These are phyloP conservation scores for Crenichthys baileyi DNA, from an alignment of 2,797 vertebrate genomes.

Conservation along the genomic window DNA sequence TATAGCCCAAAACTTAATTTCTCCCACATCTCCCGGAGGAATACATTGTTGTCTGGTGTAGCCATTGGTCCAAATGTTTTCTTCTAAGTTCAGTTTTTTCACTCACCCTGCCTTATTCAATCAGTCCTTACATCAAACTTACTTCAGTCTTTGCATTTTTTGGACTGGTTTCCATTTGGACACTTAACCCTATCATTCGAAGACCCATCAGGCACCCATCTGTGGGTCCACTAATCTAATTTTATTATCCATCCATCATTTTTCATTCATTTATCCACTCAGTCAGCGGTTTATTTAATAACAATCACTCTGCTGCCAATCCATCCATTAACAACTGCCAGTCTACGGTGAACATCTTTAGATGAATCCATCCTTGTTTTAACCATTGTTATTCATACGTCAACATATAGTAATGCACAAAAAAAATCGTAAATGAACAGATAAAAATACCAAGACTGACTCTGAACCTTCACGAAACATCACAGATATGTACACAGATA, in stretches of 20 bases:
- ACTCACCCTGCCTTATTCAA: background rate
- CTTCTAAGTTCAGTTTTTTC: background rate
- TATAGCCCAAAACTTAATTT: background rate
- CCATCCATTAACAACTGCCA: background rate
- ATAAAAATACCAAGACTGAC: background rate
- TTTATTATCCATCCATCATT: background rate
- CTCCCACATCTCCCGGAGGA: background rate
- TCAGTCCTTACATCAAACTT: background rate
- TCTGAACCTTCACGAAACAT: background rate
- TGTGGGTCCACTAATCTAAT: background rate
- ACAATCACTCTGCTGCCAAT: background rate
- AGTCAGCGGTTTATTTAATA: background rate
- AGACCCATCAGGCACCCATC: background rate
- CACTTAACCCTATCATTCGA: background rate
- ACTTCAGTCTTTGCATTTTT: background rate
- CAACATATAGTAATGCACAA: background rate
- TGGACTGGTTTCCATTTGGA: background rate
- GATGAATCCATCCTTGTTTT: background rate
- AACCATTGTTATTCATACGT: background rate
- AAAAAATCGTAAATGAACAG: background rate
- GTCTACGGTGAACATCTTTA: background rate
- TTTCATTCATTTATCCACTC: background rate
- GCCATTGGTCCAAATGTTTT: background rate
- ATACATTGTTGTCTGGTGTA: background rate
- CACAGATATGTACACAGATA: background rate